These are phyloP conservation scores for Aphrocallistes beatrix DNA, from an alignment of 37 sponge, comb jelly and placozoan genomes.

Conservation along the genomic window DNA sequence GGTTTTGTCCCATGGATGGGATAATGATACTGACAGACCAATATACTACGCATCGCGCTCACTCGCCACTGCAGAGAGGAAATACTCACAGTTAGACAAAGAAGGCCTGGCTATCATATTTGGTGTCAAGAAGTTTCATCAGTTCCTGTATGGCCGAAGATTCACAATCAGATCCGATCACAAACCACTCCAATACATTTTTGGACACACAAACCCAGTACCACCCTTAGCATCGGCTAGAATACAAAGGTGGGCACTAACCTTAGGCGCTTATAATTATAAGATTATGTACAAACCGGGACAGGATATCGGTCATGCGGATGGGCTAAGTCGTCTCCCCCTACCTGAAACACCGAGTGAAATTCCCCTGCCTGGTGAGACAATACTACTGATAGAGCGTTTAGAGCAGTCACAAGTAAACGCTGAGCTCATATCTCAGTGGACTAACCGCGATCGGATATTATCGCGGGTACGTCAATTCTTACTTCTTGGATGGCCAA, in stretches of 20 bases:
- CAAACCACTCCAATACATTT: conserved; percentile 5
- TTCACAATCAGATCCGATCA: conserved; percentile 18
- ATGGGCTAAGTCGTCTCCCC: conserved; percentile 19
- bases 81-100: conserved; percentile 21
- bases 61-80: no score
- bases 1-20: no score
- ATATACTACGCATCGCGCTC: no score
- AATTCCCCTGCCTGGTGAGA: neutral
- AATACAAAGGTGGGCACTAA: conserved; percentile 24
- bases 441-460: conserved; percentile 30
- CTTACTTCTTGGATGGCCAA: conserved; percentile 27
- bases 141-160: neutral
- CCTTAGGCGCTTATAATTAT: conserved; percentile 21
- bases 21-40: no score
- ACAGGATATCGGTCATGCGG: neutral
- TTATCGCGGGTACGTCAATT: conserved; percentile 19
- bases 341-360: neutral
- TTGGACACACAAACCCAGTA: neutral
- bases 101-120: conserved; percentile 19
- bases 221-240: conserved; percentile 23
- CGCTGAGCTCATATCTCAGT: neutral
- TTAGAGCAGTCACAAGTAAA: neutral
- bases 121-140: neutral
- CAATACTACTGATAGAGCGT: neutral
- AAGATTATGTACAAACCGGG: conserved; percentile 22